Percentiles rank a stretch among this genome's conserved stretches.
phyloP scores from a whole-genome alignment of 2,888 invertebrate genomes.

The Gymnoscelis rufifasciata region DNA sequence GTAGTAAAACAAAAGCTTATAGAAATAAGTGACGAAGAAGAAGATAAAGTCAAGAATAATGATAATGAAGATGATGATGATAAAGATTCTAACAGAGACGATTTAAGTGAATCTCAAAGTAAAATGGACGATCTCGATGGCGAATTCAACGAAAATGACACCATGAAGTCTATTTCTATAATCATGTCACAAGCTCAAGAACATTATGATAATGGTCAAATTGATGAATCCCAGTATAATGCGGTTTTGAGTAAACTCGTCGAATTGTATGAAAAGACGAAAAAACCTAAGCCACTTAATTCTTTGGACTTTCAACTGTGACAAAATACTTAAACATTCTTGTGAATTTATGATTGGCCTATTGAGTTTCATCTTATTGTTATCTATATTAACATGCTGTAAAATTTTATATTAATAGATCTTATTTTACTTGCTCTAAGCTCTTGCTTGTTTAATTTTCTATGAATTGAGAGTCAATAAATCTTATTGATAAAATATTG shows the following conservation, averaged over 20 bases:
- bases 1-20: slow-evolving; percentile 13
- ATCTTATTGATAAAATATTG: too few species aligned
- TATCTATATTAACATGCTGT: too few species aligned
- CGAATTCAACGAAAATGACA: slow-evolving; percentile 4
- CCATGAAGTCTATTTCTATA: slow-evolving; percentile 8
- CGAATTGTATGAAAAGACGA: slow-evolving; percentile 5
- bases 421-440: too few species aligned
- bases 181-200: slow-evolving; percentile 14
- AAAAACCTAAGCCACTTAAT: background rate
- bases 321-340: too few species aligned
- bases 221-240: slow-evolving; percentile 11
- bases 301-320: slow-evolving; percentile 8
- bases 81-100: background rate
- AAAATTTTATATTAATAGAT: too few species aligned
- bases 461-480: too few species aligned
- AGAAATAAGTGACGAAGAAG: slow-evolving; percentile 14
- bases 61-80: background rate
- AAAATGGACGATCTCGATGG: background rate
- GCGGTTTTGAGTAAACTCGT: slow-evolving; percentile 3
- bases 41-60: background rate
- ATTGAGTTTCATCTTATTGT: too few species aligned
- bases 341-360: too few species aligned
- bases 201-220: slow-evolving; percentile 22
- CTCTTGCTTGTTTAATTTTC: too few species aligned
- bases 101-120: background rate